Conservation (phyloP, 2,888 invertebrate species). For the Chamaedrilus cognettii region DNA sequence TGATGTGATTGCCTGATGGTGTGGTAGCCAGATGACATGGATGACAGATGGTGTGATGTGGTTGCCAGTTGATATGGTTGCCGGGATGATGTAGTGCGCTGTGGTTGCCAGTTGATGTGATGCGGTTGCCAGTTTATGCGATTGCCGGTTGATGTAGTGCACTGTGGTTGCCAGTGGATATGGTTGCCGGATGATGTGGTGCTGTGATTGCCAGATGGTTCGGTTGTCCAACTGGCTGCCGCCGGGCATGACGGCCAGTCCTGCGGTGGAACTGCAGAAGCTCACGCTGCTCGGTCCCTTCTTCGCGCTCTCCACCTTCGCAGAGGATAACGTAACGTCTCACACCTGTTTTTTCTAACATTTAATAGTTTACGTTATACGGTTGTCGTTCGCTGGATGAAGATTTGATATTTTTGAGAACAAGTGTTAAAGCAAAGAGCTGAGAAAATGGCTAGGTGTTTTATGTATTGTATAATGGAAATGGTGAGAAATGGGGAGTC, state of each 20-base stretch:
- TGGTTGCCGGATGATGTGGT: too few species aligned
- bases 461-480: neutral
- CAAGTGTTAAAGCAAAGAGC: too few species aligned
- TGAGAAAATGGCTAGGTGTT: too few species aligned
- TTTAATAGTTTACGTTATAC: slow-evolving; percentile 9
- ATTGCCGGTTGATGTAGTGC: too few species aligned
- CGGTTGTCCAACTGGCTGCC: slow-evolving; percentile 72
- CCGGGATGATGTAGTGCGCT: too few species aligned
- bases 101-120: too few species aligned
- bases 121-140: too few species aligned
- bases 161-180: too few species aligned
- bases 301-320: slow-evolving; percentile 86
- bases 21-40: too few species aligned
- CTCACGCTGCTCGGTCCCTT: slow-evolving; percentile 90
- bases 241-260: slow-evolving; percentile 67
- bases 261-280: slow-evolving; percentile 80
- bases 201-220: slow-evolving; percentile 48
- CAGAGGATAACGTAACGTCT: slow-evolving; percentile 82
- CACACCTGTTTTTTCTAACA: neutral
- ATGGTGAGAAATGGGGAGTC: neutral
- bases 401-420: neutral
- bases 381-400: neutral
- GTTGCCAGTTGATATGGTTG: too few species aligned
- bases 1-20: too few species aligned
- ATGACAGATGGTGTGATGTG: too few species aligned